Conservation (phyloP, 2,888 invertebrate genomes). For the Meliscaeva auricollis region DNA sequence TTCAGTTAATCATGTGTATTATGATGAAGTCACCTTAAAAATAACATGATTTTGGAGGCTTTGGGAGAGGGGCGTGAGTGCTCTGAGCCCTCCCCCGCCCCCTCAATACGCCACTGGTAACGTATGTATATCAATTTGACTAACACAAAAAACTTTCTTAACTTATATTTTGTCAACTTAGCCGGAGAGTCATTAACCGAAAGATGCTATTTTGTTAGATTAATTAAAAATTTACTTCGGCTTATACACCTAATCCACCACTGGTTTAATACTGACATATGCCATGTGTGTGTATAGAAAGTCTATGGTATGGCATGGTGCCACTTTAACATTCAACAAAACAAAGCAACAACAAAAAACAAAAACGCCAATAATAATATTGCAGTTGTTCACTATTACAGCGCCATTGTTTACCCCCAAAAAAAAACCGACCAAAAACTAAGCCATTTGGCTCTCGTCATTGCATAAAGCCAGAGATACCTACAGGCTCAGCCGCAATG, state of each 20-base stretch:
- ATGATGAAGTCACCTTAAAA: too few species aligned
- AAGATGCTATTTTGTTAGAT: too few species aligned
- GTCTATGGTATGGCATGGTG: conserved; percentile 8
- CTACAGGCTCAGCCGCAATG: conserved; percentile 46
- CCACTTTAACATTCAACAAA: background rate
- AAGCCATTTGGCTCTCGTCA: conserved; percentile 47
- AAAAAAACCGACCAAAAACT: conserved; percentile 51
- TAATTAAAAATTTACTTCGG: too few species aligned
- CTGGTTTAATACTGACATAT: background rate
- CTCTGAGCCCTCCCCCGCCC: too few species aligned
- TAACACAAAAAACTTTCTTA: too few species aligned
- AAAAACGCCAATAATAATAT: background rate
- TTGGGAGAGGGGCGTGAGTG: too few species aligned
- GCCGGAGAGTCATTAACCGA: too few species aligned
- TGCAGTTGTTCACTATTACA: conserved; percentile 13
- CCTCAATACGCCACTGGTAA: too few species aligned
- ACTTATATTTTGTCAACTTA: too few species aligned
- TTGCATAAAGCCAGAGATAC: conserved; percentile 9
- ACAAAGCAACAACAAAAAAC: background rate
- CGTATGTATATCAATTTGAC: too few species aligned
- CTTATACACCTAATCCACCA: background rate
- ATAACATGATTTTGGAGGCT: too few species aligned
- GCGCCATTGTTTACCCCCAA: conserved; percentile 64
- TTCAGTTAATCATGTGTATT: too few species aligned
- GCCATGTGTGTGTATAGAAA: conserved; percentile 4